Evolutionary conservation across 1,140 invertebrate species (phyloP), one percentile per base, ranked within the genome.

Genomic region (Drosophila fuyamai): DNA sequence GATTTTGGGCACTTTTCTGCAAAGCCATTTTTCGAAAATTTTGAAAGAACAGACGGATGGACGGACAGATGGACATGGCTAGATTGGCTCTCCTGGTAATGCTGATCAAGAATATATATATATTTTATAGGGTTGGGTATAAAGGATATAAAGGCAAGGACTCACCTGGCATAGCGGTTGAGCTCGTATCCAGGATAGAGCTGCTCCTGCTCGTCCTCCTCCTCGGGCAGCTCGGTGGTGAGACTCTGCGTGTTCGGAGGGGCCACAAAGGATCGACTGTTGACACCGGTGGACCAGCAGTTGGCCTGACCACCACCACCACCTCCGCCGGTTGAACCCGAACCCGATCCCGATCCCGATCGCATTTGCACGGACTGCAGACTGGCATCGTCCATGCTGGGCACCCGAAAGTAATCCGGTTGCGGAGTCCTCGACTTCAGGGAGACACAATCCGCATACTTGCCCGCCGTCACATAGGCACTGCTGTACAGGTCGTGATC

Each of bases 171-270:
- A 89, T 91, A 92, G 1, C 91, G 86, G 60, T 92, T 92, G 6
- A 92, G 63, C 60, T 92, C 92, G 54, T 92, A 92, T 27, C 84
- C 80, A 3, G 59, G 67, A 47, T 88, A 92, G 0, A 75, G 73
- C 47, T 76, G 84, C 54, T 56, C 14, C 18, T 53, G 56, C 12
- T 88, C 90, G 35, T 90, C 90, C 61, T 84, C 77, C 76, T 91
- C 85, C 41, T 92, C 91, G 48, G 90, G 79, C 68, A 92, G 51
- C 23, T 92, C 92, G 9, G 92, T 92, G 58, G 90, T 92, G n/a
- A 92, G 58, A 43, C 92, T 92, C 53, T 92, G 90, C 6, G 92
- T 92, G 35, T 92, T 85, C 0, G 78, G 73, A 23, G 77, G 67
- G 8, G 54, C 62, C 13, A 57, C 74, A 77, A 75, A 88, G 18